Evolutionary conservation across 35 echinoderm and acorn worm genomes (phyloP).

Genomic region (Ptychodera flava): DNA sequence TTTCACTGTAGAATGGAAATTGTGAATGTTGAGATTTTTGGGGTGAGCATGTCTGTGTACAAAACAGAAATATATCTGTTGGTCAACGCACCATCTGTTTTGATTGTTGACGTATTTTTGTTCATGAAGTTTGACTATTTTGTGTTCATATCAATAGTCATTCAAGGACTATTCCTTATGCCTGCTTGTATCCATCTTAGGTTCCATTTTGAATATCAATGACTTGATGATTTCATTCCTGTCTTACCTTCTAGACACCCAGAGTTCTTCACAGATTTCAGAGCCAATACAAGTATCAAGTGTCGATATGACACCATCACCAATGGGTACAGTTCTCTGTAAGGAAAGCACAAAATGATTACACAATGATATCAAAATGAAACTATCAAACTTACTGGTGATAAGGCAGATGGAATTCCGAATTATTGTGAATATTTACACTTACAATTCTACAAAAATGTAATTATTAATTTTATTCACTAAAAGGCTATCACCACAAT

Average conservation of each 20-base stretch:
- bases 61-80: neutral
- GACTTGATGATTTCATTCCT: neutral
- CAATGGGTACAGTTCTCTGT: slow-evolving; percentile 82
- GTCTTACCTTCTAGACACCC: slow-evolving; percentile 87
- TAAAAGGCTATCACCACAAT: too few relatives aligned
- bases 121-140: neutral
- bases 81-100: neutral
- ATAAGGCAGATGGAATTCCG: too few relatives aligned
- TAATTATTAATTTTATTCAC: too few relatives aligned
- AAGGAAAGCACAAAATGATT: too few relatives aligned
- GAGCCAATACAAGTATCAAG: slow-evolving; percentile 84
- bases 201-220: neutral
- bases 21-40: too few relatives aligned
- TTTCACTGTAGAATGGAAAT: too few relatives aligned
- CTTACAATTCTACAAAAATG: too few relatives aligned
- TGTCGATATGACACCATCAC: slow-evolving; percentile 75
- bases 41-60: too few relatives aligned
- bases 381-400: too few relatives aligned
- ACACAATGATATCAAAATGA: too few relatives aligned
- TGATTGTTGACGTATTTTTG: neutral
- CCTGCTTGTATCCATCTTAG: too few relatives aligned
- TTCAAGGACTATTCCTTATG: neutral
- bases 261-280: slow-evolving; percentile 87
- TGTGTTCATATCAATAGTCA: neutral
- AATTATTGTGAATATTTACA: too few relatives aligned